phyloP scores from a whole-genome alignment of 2,888 invertebrate species.

The Zaprionus bogoriensis region DNA sequence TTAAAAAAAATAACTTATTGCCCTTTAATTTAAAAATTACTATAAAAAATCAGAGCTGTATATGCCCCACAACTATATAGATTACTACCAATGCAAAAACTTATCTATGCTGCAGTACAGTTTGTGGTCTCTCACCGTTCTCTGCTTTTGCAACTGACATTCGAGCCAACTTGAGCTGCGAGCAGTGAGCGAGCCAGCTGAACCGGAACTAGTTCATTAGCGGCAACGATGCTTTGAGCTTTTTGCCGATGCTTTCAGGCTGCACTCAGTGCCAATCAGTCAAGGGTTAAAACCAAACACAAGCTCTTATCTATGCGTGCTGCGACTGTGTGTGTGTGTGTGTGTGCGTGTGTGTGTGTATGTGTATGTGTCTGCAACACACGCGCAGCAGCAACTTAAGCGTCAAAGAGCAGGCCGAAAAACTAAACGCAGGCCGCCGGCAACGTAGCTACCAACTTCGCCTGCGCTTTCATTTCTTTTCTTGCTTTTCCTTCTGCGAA shows the following conservation, averaged over 20 bases:
- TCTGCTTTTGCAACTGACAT: too few species aligned
- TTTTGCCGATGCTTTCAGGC: constrained; percentile 7
- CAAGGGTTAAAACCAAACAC: constrained; percentile 40
- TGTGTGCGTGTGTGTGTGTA: constrained; percentile 1
- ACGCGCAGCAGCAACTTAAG: constrained; percentile 1
- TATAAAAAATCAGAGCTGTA: too few species aligned
- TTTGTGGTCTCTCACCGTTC: too few species aligned
- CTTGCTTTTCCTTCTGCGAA: constrained; percentile 14
- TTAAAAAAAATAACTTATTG: too few species aligned
- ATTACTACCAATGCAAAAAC: too few species aligned
- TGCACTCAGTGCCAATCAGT: constrained; percentile 29
- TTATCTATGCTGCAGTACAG: too few species aligned
- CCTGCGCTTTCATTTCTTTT: background rate
- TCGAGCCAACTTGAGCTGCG: background rate
- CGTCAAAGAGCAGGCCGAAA: constrained; percentile 33
- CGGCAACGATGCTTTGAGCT: constrained; percentile 4
- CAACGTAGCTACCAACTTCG: constrained; percentile 9
- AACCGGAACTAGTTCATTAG: constrained; percentile 30
- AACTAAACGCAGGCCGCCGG: constrained; percentile 47
- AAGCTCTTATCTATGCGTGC: constrained; percentile 3
- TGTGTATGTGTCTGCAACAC: constrained; percentile 20
- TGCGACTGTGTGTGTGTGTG: background rate
- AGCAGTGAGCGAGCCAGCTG: background rate
- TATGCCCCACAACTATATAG: too few species aligned
- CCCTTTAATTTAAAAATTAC: too few species aligned